Evolutionary conservation across 2,113 vertebrate genomes (phyloP).

Genomic region (Antechinus stuartii): DNA sequence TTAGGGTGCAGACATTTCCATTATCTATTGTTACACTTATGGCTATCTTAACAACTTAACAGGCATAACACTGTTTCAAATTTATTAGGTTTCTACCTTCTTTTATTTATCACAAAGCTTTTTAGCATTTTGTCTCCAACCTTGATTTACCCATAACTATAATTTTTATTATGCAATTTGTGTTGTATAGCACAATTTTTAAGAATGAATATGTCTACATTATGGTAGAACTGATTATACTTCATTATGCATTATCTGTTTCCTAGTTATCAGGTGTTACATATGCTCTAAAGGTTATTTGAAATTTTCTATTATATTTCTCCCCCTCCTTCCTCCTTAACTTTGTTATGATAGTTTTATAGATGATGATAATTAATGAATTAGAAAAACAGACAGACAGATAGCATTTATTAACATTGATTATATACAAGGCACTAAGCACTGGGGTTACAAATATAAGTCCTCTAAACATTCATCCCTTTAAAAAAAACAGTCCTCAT

Average conservation of each 20-base stretch:
- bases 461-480: neutral
- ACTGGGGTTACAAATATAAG: neutral
- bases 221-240: neutral
- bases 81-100: no score
- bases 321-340: neutral
- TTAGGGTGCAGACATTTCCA: no score
- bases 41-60: no score
- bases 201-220: neutral
- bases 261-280: slow-evolving; percentile 16
- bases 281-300: slow-evolving; percentile 4
- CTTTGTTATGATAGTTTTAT: neutral
- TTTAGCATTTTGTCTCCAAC: neutral
- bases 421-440: neutral
- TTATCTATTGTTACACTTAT: no score
- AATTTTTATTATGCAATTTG: neutral
- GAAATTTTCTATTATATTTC: neutral
- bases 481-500: neutral
- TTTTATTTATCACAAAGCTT: neutral
- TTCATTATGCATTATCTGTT: slow-evolving; percentile 13
- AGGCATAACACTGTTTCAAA: no score
- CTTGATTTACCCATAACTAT: neutral
- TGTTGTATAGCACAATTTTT: neutral
- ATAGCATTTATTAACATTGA: neutral
- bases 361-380: neutral
- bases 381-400: neutral